phyloP scores from a whole-genome alignment of 2,113 vertebrate genomes.

The Sorex fumeus region DNA sequence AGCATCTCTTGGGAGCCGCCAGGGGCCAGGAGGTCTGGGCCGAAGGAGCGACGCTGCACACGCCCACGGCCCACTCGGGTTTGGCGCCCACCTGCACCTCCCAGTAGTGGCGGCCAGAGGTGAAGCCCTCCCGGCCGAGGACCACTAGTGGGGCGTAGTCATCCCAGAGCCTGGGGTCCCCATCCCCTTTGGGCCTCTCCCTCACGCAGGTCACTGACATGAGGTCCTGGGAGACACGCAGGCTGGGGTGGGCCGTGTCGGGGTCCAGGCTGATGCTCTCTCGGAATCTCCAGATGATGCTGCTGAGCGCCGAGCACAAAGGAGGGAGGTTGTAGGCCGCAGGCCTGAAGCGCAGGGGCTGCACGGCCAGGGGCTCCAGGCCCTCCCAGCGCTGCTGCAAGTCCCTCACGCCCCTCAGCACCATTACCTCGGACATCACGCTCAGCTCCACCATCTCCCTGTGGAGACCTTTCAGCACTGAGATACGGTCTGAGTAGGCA shows the following conservation, averaged over 20 bases:
- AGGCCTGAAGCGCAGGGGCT: neutral
- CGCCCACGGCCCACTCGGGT: slow-evolving; percentile 53
- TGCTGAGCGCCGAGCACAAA: neutral
- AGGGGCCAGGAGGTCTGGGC: too few species aligned
- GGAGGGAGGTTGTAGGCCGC: neutral
- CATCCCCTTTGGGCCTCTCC: neutral
- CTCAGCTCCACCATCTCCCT: neutral
- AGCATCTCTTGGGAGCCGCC: neutral
- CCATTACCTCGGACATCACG: neutral
- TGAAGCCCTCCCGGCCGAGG: slow-evolving; percentile 1
- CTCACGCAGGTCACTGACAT: slow-evolving; percentile 35
- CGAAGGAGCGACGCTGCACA: slow-evolving; percentile 21
- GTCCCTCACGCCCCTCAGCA: neutral
- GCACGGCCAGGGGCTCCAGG: neutral
- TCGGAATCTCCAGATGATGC: neutral
- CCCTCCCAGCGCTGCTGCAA: too few species aligned
- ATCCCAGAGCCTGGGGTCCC: neutral
- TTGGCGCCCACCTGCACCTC: slow-evolving; percentile 48
- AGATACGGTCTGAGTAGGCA: neutral
- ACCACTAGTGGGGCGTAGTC: too few species aligned
- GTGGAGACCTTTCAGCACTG: too few species aligned
- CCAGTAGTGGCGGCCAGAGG: slow-evolving; percentile 56
- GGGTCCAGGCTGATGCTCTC: slow-evolving; percentile 56
- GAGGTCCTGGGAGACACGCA: slow-evolving; percentile 57
- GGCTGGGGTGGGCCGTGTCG: slow-evolving; percentile 10